Conservation (phyloP, 2,888 invertebrate genomes). For the Melipona bicolor region DNA sequence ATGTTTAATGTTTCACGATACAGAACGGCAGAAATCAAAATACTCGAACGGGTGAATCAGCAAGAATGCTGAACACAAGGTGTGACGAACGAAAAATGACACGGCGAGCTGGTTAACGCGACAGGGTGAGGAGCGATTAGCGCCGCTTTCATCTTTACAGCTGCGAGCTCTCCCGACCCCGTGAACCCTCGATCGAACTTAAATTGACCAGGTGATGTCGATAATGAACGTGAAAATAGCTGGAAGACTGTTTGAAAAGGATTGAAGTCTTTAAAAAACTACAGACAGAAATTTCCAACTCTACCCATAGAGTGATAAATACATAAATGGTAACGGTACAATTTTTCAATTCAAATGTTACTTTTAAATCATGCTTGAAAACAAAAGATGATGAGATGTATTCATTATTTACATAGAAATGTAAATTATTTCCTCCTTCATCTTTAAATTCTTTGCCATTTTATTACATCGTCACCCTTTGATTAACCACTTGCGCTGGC, state of each 20-base stretch:
- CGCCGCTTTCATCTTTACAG: slow-evolving; percentile 51
- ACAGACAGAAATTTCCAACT: too few relatives aligned
- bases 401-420: too few relatives aligned
- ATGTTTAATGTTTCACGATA: slow-evolving; percentile 24
- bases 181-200: slow-evolving; percentile 35
- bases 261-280: too few relatives aligned
- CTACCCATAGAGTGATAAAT: too few relatives aligned
- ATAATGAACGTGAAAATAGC: not conserved
- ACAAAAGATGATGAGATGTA: too few relatives aligned
- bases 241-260: not conserved
- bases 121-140: slow-evolving; percentile 48
- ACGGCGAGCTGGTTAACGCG: slow-evolving; percentile 51
- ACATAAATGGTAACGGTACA: too few relatives aligned
- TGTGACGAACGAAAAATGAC: slow-evolving; percentile 58
- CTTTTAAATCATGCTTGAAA: too few relatives aligned
- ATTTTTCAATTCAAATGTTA: too few relatives aligned
- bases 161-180: slow-evolving; percentile 31
- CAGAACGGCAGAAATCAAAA: slow-evolving; percentile 34
- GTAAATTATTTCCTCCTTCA: too few relatives aligned
- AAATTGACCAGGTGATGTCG: slow-evolving; percentile 54
- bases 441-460: too few relatives aligned
- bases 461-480: too few relatives aligned
- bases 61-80: slow-evolving; percentile 38
- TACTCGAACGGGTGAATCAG: slow-evolving; percentile 44
- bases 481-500: too few relatives aligned